Conservation (phyloP, 2,888 invertebrate species). For the Lycaena phlaeas region DNA sequence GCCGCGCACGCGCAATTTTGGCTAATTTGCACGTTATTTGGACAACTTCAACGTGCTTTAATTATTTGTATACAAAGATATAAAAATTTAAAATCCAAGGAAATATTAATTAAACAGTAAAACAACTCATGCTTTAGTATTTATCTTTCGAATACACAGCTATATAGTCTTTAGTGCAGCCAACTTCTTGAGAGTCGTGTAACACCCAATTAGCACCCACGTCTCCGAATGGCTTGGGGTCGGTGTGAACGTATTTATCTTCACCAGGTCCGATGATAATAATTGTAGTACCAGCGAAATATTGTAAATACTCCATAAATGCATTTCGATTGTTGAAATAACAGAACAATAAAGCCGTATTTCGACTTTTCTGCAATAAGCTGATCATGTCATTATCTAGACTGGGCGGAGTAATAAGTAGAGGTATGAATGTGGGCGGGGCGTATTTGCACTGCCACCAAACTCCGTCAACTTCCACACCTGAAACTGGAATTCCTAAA, state of each 20-base stretch:
- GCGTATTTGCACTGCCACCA: slow-evolving; percentile 89
- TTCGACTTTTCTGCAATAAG: slow-evolving; percentile 46
- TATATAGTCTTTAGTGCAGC: slow-evolving; percentile 76
- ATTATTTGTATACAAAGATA: too few relatives aligned
- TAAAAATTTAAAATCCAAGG: too few relatives aligned
- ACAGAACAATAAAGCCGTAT: slow-evolving; percentile 80
- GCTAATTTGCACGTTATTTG: too few relatives aligned
- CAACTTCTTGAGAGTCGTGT: slow-evolving; percentile 70
- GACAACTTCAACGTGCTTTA: too few relatives aligned
- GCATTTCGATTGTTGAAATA: slow-evolving; percentile 84
- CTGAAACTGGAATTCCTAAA: slow-evolving; percentile 75
- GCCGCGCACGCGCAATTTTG: too few relatives aligned
- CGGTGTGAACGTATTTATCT: slow-evolving; percentile 76
- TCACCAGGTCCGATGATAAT: slow-evolving; percentile 83
- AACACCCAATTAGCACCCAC: slow-evolving; percentile 74
- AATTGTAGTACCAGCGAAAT: slow-evolving; percentile 76
- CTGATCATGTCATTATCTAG: slow-evolving; percentile 42
- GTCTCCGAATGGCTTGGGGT: slow-evolving; percentile 78
- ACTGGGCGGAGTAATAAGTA: slow-evolving; percentile 64
- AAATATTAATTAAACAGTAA: too few relatives aligned
- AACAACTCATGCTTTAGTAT: too few relatives aligned
- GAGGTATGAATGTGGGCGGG: slow-evolving; percentile 78
- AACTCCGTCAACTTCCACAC: slow-evolving; percentile 82
- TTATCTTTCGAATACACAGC: slow-evolving; percentile 68
- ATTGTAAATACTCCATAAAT: slow-evolving; percentile 77